These are phyloP conservation scores for Conger conger DNA, from an alignment of 2,113 vertebrate genomes.

Conservation along the genomic window DNA sequence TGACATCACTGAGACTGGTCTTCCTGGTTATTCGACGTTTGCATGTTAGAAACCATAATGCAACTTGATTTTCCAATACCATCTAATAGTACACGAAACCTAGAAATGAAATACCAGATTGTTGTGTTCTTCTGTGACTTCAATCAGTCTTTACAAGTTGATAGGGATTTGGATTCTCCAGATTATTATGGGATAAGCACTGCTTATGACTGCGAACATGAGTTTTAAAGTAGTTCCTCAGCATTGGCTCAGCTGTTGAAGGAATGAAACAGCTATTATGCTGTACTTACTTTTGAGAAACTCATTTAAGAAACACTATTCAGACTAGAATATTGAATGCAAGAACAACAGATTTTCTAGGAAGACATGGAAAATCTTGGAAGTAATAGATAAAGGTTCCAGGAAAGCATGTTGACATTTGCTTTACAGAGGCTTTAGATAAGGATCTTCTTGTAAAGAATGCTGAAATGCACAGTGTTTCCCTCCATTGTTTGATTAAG, in stretches of 20 bases:
- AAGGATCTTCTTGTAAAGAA: background rate
- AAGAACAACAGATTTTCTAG: constrained; percentile 36
- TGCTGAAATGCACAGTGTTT: background rate
- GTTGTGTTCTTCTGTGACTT: constrained; percentile 53
- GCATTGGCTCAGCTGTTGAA: constrained; percentile 32
- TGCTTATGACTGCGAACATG: constrained; percentile 42
- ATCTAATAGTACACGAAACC: constrained; percentile 50
- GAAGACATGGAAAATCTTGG: constrained; percentile 34
- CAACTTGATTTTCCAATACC: constrained; percentile 30
- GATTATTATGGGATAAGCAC: constrained; percentile 60
- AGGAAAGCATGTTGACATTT: constrained; percentile 23
- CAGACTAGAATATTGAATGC: constrained; percentile 28
- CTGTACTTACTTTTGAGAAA: constrained; percentile 47
- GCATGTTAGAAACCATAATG: constrained; percentile 25
- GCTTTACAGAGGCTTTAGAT: constrained; percentile 10
- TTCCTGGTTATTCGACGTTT: background rate
- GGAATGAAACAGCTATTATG: constrained; percentile 38
- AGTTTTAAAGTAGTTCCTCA: constrained; percentile 51
- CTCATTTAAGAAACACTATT: constrained; percentile 47
- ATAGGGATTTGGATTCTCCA: constrained; percentile 51
- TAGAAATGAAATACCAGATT: constrained; percentile 53
- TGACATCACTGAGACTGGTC: background rate
- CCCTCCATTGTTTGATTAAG: background rate
- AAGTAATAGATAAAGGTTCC: constrained; percentile 21
- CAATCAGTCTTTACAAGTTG: constrained; percentile 44